Percentiles rank a stretch among this genome's conserved stretches.
phyloP scores from a whole-genome alignment of 1,140 invertebrate genomes.

The Lordiphosa collinella region DNA sequence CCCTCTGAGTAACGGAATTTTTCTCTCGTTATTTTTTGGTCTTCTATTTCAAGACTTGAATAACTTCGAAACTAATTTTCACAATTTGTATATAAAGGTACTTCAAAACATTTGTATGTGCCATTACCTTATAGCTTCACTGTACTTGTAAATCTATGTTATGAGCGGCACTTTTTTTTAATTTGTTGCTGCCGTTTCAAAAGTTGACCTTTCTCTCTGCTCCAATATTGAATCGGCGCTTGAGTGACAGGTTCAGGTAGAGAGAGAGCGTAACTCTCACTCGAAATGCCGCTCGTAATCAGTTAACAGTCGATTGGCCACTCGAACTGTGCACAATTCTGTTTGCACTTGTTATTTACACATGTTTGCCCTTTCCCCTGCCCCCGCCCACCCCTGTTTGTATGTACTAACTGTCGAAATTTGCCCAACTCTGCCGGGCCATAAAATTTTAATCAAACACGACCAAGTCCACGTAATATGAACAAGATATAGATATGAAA shows the following conservation, averaged over 20 bases:
- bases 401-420: constrained; percentile 27
- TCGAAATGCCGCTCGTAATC: constrained; percentile 26
- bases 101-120: constrained; percentile 6
- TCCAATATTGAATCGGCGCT: background rate
- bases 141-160: constrained; percentile 58
- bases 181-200: constrained; percentile 4
- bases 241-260: background rate
- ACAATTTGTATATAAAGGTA: no score
- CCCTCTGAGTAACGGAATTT: no score
- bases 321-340: constrained; percentile 18
- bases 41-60: no score
- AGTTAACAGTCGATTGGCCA: constrained; percentile 34
- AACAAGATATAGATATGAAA: constrained; percentile 25
- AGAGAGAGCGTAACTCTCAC: constrained; percentile 7
- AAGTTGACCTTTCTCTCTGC: constrained; percentile 53
- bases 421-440: background rate
- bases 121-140: background rate
- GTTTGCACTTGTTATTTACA: constrained; percentile 58
- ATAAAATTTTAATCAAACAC: constrained; percentile 49
- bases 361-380: constrained; percentile 38
- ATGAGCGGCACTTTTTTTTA: constrained; percentile 49
- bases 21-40: no score
- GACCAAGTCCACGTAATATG: constrained; percentile 1
- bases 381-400: constrained; percentile 5
- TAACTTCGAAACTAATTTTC: no score